Conservation (phyloP, 2,113 vertebrate species). For the Cichladusa arquata region DNA sequence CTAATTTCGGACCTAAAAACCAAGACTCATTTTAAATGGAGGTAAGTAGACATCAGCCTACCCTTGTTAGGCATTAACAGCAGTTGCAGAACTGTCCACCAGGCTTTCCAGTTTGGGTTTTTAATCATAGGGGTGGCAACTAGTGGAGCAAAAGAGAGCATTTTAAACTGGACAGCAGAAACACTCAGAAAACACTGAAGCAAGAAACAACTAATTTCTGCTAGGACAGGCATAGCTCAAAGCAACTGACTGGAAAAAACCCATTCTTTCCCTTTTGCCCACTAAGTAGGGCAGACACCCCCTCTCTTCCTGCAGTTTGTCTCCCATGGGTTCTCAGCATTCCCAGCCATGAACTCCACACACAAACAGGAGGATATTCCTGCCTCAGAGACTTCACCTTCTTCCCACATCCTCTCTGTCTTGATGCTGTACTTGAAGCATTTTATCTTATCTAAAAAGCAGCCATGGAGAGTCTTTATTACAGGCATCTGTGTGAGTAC, state of each 20-base stretch:
- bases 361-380: not conserved
- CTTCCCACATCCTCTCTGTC: not conserved
- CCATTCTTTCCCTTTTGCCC: not conserved
- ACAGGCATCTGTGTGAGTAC: not conserved
- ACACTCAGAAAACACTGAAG: not conserved
- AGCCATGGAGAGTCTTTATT: not conserved
- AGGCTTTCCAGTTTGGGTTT: not conserved
- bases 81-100: not conserved
- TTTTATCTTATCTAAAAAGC: not conserved
- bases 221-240: not conserved
- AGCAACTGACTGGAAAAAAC: not conserved
- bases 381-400: not conserved
- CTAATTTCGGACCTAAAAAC: not conserved
- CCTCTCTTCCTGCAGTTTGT: not conserved
- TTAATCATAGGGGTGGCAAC: not conserved
- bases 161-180: not conserved
- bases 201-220: not conserved
- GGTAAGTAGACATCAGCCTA: not conserved
- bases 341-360: not conserved
- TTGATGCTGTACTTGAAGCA: not conserved
- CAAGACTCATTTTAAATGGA: not conserved
- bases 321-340: not conserved
- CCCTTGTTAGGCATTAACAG: not conserved
- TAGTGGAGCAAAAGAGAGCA: not conserved
- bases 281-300: not conserved